phyloP scores from a whole-genome alignment of 2,113 vertebrate species.

The Odontophorus gujanensis region DNA sequence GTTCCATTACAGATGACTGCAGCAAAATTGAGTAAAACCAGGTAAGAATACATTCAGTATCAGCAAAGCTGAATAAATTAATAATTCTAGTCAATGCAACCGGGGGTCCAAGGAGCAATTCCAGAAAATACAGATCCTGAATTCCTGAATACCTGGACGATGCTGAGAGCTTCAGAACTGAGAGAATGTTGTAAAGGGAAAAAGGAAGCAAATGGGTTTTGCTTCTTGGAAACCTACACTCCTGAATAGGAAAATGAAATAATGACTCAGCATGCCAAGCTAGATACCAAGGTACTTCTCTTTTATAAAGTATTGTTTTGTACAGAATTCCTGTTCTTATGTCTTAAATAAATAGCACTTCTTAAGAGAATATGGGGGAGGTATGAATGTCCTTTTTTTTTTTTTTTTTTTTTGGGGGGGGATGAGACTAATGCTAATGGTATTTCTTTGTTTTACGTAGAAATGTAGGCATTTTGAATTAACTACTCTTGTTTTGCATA shows the following conservation, averaged over 20 bases:
- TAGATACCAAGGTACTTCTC: background rate
- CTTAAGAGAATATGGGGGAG: background rate
- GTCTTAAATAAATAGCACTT: background rate
- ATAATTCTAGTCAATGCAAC: background rate
- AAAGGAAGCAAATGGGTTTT: background rate
- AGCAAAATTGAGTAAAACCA: slow-evolving; percentile 1
- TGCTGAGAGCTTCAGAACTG: background rate
- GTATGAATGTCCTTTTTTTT: background rate
- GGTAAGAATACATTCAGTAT: background rate
- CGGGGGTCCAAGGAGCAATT: background rate
- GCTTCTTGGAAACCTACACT: background rate
- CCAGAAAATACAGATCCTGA: background rate
- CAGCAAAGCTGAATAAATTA: background rate
- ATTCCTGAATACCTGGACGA: background rate
- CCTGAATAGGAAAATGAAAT: background rate
- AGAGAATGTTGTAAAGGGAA: background rate
- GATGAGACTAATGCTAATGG: background rate
- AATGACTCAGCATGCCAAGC: background rate
- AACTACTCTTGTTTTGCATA: background rate
- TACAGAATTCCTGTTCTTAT: background rate
- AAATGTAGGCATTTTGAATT: background rate
- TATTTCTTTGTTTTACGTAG: background rate
- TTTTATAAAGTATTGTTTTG: background rate
- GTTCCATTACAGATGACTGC: background rate
- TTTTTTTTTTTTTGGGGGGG: background rate